These are phyloP conservation scores for Macaria notata DNA, from an alignment of 2,888 invertebrate species.

Conservation along the genomic window DNA sequence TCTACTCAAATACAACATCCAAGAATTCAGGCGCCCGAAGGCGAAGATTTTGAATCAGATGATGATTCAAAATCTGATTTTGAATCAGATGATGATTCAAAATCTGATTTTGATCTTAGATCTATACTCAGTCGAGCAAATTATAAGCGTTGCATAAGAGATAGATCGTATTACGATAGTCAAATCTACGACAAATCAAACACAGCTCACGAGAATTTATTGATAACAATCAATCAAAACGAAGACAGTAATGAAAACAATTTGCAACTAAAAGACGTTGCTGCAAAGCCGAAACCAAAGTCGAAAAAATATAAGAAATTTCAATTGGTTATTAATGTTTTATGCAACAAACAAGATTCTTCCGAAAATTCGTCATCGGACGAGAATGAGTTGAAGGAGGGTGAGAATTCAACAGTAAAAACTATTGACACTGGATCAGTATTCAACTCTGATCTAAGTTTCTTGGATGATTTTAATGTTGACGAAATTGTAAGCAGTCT, in stretches of 20 bases:
- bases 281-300: constrained; percentile 30
- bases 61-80: constrained; percentile 9
- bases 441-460: constrained; percentile 51
- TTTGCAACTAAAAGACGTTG: constrained; percentile 12
- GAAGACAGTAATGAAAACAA: constrained; percentile 9
- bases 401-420: not conserved
- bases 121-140: constrained; percentile 36
- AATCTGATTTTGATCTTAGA: constrained; percentile 37
- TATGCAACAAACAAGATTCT: constrained; percentile 33
- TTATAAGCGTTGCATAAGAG: constrained; percentile 16
- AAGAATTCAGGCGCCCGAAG: constrained; percentile 13
- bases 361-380: constrained; percentile 32
- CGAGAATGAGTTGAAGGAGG: constrained; percentile 24
- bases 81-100: constrained; percentile 21
- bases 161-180: constrained; percentile 7
- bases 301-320: constrained; percentile 41
- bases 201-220: constrained; percentile 36
- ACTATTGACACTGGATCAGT: constrained; percentile 4
- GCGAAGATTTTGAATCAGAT: constrained; percentile 3
- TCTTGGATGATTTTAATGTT: constrained; percentile 63
- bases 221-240: constrained; percentile 38
- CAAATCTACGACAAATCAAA: constrained; percentile 1
- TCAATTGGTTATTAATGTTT: constrained; percentile 52
- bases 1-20: constrained; percentile 14
- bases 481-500: constrained; percentile 63